Evolutionary conservation across 1,140 invertebrate genomes (phyloP).

Genomic region (Leptinotarsa defecta): DNA sequence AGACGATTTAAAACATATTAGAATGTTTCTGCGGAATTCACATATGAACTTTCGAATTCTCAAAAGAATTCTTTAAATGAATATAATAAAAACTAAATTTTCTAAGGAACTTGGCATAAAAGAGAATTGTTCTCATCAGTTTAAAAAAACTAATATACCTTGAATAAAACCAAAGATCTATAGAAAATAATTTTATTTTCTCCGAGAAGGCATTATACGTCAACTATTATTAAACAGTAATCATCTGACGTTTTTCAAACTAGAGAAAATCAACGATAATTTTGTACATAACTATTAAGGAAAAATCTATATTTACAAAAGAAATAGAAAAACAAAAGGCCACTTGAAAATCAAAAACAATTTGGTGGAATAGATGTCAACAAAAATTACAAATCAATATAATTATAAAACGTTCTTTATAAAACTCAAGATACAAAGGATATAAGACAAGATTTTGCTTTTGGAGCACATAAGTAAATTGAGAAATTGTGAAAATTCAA

Average conservation of each 20-base stretch:
- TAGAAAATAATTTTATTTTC: conserved; percentile 49
- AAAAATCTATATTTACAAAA: conserved; percentile 38
- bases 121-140: not conserved
- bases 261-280: conserved; percentile 39
- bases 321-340: conserved; percentile 35
- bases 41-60: too few relatives aligned
- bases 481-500: conserved; percentile 22
- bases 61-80: too few relatives aligned
- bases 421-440: conserved; percentile 16
- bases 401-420: not conserved
- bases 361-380: conserved; percentile 24
- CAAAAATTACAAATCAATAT: conserved; percentile 21
- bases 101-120: too few relatives aligned
- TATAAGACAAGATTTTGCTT: conserved; percentile 12
- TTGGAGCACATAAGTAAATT: conserved; percentile 14
- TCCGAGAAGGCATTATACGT: conserved; percentile 42
- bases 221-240: conserved; percentile 37
- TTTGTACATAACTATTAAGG: conserved; percentile 42
- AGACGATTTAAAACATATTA: too few relatives aligned
- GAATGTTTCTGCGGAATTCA: too few relatives aligned
- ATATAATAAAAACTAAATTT: too few relatives aligned
- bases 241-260: conserved; percentile 37
- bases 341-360: conserved; percentile 34
- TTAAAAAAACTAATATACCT: not conserved
- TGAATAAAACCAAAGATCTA: conserved; percentile 33